A percentile compares a stretch with the other conserved stretches of the same genome.
Conservation (phyloP, 2,113 vertebrate species). For the Mola mola region DNA sequence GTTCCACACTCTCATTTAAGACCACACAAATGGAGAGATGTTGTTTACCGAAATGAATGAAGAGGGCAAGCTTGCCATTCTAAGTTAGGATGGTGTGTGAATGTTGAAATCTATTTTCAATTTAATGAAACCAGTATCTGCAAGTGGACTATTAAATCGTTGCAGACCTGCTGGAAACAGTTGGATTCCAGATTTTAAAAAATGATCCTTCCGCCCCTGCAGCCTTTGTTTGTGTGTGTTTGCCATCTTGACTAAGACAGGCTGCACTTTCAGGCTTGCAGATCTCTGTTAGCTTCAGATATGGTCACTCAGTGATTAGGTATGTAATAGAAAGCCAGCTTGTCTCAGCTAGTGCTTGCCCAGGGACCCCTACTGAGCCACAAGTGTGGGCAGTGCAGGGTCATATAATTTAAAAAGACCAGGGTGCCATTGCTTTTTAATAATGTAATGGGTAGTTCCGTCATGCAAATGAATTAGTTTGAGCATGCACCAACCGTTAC, state of each 20-base stretch:
- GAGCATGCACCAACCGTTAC: constrained; percentile 29
- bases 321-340: constrained; percentile 44
- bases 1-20: constrained; percentile 4
- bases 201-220: constrained; percentile 7
- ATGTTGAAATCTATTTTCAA: constrained; percentile 16
- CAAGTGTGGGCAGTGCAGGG: constrained; percentile 13
- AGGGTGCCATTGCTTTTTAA: constrained; percentile 44
- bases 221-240: constrained; percentile 21
- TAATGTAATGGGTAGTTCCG: constrained; percentile 60
- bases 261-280: constrained; percentile 31
- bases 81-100: background rate
- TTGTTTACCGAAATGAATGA: background rate
- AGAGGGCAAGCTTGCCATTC: constrained; percentile 29
- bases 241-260: constrained; percentile 44
- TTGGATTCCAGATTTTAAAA: constrained; percentile 22
- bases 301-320: constrained; percentile 54
- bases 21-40: constrained; percentile 19
- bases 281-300: constrained; percentile 57
- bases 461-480: constrained; percentile 46
- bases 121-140: constrained; percentile 23
- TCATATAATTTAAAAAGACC: constrained; percentile 48
- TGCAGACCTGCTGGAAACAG: constrained; percentile 2
- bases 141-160: constrained; percentile 41
- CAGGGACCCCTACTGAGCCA: constrained; percentile 14
- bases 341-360: constrained; percentile 30